Conservation (phyloP, 2,113 vertebrate genomes). For the Xerus inauris region DNA sequence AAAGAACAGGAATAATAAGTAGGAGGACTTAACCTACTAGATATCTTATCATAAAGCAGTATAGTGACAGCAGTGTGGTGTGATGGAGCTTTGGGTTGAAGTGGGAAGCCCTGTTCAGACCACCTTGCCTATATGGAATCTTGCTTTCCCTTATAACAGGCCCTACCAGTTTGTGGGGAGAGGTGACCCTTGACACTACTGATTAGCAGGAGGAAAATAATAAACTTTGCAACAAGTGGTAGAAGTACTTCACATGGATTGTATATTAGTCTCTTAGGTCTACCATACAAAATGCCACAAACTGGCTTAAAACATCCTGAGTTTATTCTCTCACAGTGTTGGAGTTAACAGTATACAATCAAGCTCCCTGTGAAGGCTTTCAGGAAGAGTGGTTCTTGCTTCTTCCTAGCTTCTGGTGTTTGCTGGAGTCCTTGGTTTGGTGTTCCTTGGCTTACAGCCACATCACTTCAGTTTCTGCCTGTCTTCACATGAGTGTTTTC, state of each 20-base stretch:
- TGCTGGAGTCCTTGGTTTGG: no score
- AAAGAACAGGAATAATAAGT: not conserved
- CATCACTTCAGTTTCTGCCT: not conserved
- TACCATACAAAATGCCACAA: not conserved
- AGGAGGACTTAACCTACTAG: not conserved
- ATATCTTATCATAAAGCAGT: not conserved
- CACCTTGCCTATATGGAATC: rapidly evolving
- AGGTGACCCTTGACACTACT: not conserved
- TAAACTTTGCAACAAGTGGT: not conserved
- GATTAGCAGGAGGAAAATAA: not conserved
- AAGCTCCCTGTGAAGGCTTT: not conserved
- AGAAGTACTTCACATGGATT: not conserved
- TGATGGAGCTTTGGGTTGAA: not conserved
- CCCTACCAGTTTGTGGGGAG: not conserved
- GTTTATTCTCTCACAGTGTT: not conserved
- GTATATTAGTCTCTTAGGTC: not conserved
- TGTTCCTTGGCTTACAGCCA: not conserved
- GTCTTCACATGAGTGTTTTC: not conserved
- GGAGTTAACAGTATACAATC: not conserved
- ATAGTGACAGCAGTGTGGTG: not conserved
- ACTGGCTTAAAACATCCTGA: not conserved
- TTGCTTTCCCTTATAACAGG: not conserved
- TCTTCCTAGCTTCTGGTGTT: not conserved
- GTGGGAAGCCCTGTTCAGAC: not conserved
- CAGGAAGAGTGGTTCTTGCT: not conserved